A percentile compares a stretch with the other conserved stretches of the same genome.
Conservation (phyloP, 2,113 vertebrate genomes). For the Osmerus eperlanus region DNA sequence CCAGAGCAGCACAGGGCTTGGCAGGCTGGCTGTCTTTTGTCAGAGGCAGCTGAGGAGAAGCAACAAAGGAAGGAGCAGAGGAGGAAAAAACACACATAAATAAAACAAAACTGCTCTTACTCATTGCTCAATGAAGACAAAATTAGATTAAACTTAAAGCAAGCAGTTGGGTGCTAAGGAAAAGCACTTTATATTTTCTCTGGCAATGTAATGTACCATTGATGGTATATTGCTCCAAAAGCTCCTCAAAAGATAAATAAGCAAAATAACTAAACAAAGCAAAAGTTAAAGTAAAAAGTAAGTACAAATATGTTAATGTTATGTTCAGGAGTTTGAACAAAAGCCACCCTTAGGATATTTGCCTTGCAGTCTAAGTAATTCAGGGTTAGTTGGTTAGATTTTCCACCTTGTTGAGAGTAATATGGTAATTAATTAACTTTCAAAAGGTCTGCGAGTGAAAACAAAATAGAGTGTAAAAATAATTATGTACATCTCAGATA, state of each 20-base stretch:
- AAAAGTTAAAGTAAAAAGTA: too few species aligned
- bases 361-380: too few species aligned
- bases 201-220: constrained; percentile 55
- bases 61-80: constrained; percentile 72
- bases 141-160: constrained; percentile 74
- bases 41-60: constrained; percentile 72
- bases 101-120: constrained; percentile 76
- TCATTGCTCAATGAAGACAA: constrained; percentile 75
- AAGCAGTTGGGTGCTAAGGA: constrained; percentile 45
- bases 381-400: too few species aligned
- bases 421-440: constrained; percentile 29
- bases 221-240: constrained; percentile 52
- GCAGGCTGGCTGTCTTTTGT: constrained; percentile 79
- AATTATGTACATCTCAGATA: constrained; percentile 21
- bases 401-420: constrained; percentile 49
- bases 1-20: constrained; percentile 76
- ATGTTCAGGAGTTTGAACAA: too few species aligned
- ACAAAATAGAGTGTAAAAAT: constrained; percentile 24
- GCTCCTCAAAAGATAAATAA: constrained; percentile 54
- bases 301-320: too few species aligned
- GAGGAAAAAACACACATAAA: constrained; percentile 71
- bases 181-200: constrained; percentile 60
- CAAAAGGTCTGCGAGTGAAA: too few species aligned
- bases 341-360: too few species aligned
- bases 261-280: too few species aligned